Conservation (phyloP, 2,888 invertebrate species). For the Chrysolina americana region DNA sequence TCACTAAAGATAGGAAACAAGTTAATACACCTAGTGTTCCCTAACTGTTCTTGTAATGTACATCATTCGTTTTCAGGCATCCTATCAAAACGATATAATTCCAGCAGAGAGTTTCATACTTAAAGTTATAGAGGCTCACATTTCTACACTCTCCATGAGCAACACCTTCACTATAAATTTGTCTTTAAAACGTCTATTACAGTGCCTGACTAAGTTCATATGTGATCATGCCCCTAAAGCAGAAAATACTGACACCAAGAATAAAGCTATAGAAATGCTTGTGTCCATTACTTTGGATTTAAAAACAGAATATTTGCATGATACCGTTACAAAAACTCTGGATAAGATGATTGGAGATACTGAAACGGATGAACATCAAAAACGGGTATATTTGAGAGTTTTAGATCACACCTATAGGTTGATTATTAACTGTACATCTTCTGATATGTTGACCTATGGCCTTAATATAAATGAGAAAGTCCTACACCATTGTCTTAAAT, state of each 20-base stretch:
- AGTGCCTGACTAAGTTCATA: conserved; percentile 77
- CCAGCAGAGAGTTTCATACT: conserved; percentile 88
- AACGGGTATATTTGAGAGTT: conserved; percentile 76
- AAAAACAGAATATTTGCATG: conserved; percentile 82
- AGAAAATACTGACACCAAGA: conserved; percentile 76
- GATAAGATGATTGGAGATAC: conserved; percentile 76
- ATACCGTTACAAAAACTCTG: conserved; percentile 75
- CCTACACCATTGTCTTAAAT: conserved; percentile 80
- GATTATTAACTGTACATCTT: conserved; percentile 75
- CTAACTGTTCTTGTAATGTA: not conserved
- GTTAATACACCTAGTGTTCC: too few relatives aligned
- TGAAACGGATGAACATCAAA: conserved; percentile 78
- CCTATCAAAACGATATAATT: conserved; percentile 83
- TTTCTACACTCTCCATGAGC: conserved; percentile 76
- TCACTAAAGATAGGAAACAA: too few relatives aligned
- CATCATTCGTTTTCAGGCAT: conserved; percentile 71
- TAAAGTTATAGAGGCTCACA: conserved; percentile 80
- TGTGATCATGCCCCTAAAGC: conserved; percentile 75
- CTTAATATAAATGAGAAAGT: conserved; percentile 74
- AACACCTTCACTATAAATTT: conserved; percentile 74
- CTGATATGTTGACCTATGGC: conserved; percentile 52
- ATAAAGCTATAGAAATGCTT: conserved; percentile 78
- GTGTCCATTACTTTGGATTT: conserved; percentile 85
- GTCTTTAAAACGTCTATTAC: conserved; percentile 77
- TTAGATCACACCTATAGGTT: conserved; percentile 79